Conservation (phyloP, 2,888 invertebrate species). For the Drosophila neonasuta region DNA sequence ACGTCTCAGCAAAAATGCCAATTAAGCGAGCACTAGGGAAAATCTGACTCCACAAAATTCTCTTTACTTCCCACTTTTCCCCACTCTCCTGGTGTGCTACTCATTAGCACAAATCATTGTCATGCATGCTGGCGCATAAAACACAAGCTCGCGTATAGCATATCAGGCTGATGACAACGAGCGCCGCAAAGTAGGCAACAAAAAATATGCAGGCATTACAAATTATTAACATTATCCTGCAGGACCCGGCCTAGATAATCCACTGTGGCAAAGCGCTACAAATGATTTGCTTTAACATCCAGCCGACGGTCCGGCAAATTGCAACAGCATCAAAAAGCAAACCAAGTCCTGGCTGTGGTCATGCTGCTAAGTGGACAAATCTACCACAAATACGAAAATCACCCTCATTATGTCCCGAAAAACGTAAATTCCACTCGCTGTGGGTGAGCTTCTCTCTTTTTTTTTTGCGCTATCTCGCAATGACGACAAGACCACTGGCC, state of each 20-base stretch:
- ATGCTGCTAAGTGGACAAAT: constrained; percentile 80
- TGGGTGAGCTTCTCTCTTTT: constrained; percentile 16
- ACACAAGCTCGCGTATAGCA: constrained; percentile 11
- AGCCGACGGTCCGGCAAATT: constrained; percentile 50
- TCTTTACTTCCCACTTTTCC: neutral
- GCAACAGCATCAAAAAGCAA: constrained; percentile 57
- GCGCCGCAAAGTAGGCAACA: constrained; percentile 19
- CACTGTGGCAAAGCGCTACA: constrained; percentile 71
- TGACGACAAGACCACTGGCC: constrained; percentile 76
- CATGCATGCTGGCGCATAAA: constrained; percentile 59
- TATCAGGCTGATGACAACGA: constrained; percentile 29
- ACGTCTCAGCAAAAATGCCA: constrained; percentile 53
- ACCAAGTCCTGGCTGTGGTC: constrained; percentile 54
- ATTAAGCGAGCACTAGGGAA: constrained; percentile 56
- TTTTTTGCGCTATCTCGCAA: constrained; percentile 63
- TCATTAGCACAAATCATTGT: constrained; percentile 73
- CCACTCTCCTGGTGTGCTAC: constrained; percentile 15
- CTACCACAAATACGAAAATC: constrained; percentile 80
- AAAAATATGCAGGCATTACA: constrained; percentile 62
- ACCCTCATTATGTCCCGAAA: constrained; percentile 80
- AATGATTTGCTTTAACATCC: constrained; percentile 68
- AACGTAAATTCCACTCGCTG: constrained; percentile 58
- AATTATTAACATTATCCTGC: constrained; percentile 79
- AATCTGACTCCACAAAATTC: constrained; percentile 15
- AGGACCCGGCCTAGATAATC: constrained; percentile 56